Conservation (phyloP, 1,140 invertebrate genomes). For the Caerostris darwini region DNA sequence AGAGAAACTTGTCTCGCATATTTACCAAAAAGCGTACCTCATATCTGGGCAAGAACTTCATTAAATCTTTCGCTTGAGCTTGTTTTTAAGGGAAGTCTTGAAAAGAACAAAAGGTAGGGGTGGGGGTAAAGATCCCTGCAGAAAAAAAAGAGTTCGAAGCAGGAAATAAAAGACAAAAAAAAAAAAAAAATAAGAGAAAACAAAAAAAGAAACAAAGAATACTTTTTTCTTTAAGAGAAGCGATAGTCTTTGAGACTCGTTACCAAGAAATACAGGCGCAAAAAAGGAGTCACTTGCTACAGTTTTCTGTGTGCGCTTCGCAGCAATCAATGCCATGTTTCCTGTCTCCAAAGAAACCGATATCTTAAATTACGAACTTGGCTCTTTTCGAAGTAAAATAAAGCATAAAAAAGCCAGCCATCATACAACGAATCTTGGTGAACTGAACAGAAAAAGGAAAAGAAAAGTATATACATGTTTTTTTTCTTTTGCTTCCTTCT, state of each 20-base stretch:
- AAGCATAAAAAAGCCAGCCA: constrained; percentile 45
- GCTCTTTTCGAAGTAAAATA: constrained; percentile 46
- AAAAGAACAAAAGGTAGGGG: constrained; percentile 52
- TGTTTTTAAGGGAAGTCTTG: constrained; percentile 34
- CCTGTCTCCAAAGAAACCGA: constrained; percentile 73
- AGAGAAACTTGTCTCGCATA: neutral
- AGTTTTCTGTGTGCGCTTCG: neutral
- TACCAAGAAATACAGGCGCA: constrained; percentile 66
- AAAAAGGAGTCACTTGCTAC: constrained; percentile 41
- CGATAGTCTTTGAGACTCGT: constrained; percentile 74
- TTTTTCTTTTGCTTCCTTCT: neutral
- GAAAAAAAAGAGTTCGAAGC: constrained; percentile 29
- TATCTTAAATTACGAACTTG: constrained; percentile 77
- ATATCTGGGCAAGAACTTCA: constrained; percentile 43
- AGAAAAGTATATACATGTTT: constrained; percentile 26
- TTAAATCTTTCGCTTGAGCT: constrained; percentile 66
- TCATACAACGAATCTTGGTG: neutral
- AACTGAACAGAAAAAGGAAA: neutral
- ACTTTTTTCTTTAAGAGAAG: constrained; percentile 14
- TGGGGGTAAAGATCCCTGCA: neutral
- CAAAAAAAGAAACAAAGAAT: constrained; percentile 35
- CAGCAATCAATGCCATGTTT: constrained; percentile 72
- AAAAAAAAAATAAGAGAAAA: constrained; percentile 38
- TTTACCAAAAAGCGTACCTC: constrained; percentile 24
- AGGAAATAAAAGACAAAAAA: constrained; percentile 62